Evolutionary conservation across 2,797 vertebrate species (phyloP), one percentile per base, ranked within the genome.

Genomic region (Orestias chungarensis): DNA sequence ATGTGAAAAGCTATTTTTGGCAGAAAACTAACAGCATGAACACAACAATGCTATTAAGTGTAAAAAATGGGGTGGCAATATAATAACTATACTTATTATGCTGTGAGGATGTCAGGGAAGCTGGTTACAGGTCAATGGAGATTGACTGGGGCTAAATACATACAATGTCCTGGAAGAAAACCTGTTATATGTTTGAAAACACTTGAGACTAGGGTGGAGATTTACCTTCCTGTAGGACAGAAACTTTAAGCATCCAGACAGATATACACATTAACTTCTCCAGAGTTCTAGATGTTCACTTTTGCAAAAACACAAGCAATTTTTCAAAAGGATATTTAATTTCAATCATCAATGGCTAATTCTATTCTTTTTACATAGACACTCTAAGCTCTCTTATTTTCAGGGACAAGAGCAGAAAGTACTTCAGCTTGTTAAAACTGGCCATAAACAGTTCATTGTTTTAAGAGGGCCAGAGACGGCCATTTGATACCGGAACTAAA

Each of bases 381-480:
- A 71, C 83, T 89, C 54, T 8, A 0, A 82, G 79, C 78, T 76
- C 54, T 82, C 35, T 57, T 54, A 70, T 79, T 89, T 90, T 76
- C 57, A 77, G 65, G 52, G 76, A 73, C 75, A 88, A 79, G 85
- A 81, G 78, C 76, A 89, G 86, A 80, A 88, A 83, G 68, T 78
- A 71, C 84, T 89, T 88, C 74, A 78, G 85, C 80, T 82, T 84
- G 88, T 89, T 87, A 85, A 89, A 88, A 90, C 85, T 93, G 89
- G 89, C 91, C 87, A 92, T 93, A 93, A 94, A 92, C 90, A 92
- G 89, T 86, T 91, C 87, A 90, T 92, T 92, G 91, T 89, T 93
- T 90, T 88, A 88, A 88, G 85, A 89, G 88, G 87, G 82, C 88
- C 87, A 87, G 89, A 88, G 89, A 76, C 50, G 42, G 90, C 90